Evolutionary conservation across 2,888 invertebrate species (phyloP).

Genomic region (Tineola bisselliella): DNA sequence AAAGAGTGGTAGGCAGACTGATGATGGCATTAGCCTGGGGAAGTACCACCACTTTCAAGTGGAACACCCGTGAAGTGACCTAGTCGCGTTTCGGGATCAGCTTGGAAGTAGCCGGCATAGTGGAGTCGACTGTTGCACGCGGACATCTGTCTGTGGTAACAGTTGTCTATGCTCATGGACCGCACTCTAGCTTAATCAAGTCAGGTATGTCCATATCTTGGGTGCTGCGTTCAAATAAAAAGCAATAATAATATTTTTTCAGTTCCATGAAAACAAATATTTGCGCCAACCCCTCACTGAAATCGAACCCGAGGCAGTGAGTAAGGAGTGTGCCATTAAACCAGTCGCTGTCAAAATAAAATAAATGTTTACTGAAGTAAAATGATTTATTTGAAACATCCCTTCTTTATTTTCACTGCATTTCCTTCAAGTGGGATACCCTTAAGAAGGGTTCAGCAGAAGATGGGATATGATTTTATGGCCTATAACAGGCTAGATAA

Average conservation of each 20-base stretch:
- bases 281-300: background rate
- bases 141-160: too few species aligned
- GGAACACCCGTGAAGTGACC: too few species aligned
- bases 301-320: background rate
- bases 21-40: too few species aligned
- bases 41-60: too few species aligned
- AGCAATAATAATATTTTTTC: background rate
- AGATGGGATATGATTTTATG: background rate
- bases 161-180: too few species aligned
- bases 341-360: constrained; percentile 8
- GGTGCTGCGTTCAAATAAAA: background rate
- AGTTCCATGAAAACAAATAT: background rate
- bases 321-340: background rate
- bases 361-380: constrained; percentile 6
- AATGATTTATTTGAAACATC: constrained; percentile 5
- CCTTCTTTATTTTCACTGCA: constrained; percentile 6
- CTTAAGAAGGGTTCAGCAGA: background rate
- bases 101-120: too few species aligned
- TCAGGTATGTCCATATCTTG: background rate
- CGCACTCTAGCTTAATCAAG: too few species aligned
- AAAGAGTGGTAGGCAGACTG: too few species aligned
- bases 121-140: too few species aligned
- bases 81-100: too few species aligned
- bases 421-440: background rate
- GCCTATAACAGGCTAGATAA: background rate